Conservation (phyloP, 2,888 invertebrate species). For the Notodonta dromedarius region DNA sequence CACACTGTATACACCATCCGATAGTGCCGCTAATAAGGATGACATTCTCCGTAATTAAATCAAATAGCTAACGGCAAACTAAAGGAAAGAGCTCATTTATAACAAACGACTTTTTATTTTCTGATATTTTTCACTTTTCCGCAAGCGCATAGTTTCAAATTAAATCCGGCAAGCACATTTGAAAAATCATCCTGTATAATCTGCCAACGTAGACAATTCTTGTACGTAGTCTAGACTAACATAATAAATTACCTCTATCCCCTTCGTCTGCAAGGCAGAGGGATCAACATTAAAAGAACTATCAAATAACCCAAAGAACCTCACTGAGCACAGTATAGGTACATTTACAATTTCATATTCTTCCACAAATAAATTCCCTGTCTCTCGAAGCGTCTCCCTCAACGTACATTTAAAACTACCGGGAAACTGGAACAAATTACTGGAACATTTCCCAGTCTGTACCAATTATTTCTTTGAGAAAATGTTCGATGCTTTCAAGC, state of each 20-base stretch:
- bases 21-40: no score
- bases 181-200: no score
- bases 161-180: no score
- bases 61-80: no score
- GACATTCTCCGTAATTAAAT: no score
- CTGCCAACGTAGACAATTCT: neutral
- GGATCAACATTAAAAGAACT: neutral
- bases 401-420: conserved; percentile 2
- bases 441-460: neutral
- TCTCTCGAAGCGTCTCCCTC: neutral
- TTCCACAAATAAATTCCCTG: neutral
- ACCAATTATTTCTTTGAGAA: conserved; percentile 3
- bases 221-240: neutral
- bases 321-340: neutral
- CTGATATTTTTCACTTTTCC: no score
- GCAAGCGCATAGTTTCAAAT: no score
- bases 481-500: neutral
- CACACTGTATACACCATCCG: no score
- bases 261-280: neutral
- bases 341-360: conserved; percentile 8
- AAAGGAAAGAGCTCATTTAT: no score
- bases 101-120: no score
- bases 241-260: neutral
- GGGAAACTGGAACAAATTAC: conserved; percentile 3
- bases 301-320: neutral